Conservation (phyloP, 2,797 vertebrate genomes). For the Rhinophrynus dorsalis region DNA sequence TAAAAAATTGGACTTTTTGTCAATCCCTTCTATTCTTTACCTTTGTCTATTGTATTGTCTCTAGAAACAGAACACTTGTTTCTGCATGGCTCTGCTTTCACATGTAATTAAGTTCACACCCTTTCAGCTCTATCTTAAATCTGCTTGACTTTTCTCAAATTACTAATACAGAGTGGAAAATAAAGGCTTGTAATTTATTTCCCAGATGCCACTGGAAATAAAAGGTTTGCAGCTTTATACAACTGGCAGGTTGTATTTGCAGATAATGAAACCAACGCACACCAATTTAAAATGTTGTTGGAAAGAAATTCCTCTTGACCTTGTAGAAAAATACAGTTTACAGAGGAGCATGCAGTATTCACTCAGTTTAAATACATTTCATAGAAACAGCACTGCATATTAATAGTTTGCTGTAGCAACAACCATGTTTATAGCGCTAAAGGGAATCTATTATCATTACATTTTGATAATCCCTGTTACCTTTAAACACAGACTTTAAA, state of each 20-base stretch:
- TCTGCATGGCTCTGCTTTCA: conserved; percentile 31
- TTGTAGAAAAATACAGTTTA: conserved; percentile 8
- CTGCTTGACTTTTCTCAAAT: conserved; percentile 27
- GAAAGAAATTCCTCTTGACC: conserved; percentile 28
- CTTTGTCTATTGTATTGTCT: too few relatives aligned
- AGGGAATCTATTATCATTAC: too few relatives aligned
- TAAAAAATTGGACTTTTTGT: too few relatives aligned
- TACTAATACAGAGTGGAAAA: conserved; percentile 32
- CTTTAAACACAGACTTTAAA: too few relatives aligned
- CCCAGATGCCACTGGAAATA: conserved; percentile 34
- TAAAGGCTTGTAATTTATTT: conserved; percentile 46
- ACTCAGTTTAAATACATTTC: conserved; percentile 23
- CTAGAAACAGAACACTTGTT: conserved; percentile 12
- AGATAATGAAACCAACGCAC: conserved; percentile 36
- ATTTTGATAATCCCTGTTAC: too few relatives aligned
- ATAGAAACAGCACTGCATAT: conserved; percentile 3
- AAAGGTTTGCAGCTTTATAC: conserved; percentile 19
- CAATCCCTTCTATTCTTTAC: too few relatives aligned
- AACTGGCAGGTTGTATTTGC: conserved; percentile 33
- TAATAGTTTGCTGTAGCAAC: too few relatives aligned
- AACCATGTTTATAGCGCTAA: too few relatives aligned
- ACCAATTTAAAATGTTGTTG: conserved; percentile 31
- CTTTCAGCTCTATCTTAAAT: conserved; percentile 26
- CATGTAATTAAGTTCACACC: conserved; percentile 24
- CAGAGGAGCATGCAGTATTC: background rate